Base-by-base conservation (phyloP, 1,140 invertebrate genomes). In the Calephelis nemesis region DNA sequence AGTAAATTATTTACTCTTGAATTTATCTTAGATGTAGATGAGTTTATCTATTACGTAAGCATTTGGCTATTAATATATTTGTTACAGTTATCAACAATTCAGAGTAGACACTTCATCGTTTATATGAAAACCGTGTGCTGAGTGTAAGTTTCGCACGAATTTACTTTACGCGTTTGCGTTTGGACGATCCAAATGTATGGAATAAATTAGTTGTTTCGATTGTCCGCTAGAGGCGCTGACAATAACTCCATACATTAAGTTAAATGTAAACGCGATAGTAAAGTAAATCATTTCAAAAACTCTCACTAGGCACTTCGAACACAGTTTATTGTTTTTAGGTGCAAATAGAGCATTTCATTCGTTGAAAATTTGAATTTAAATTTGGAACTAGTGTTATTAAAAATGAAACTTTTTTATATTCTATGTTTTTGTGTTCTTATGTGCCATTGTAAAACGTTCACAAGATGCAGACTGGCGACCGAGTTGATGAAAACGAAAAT, bases 401-500 rank as follows among this genome's bases (percentile, higher is more conserved):
- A 39, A 39, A 58, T 58, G 54, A 58, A 58, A 58, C 54, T 58
- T 30, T 11, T 45, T 19, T 30, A 47, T 10, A 39, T 73, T 47
- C 7, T 74, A 9, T 19, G 68, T 42, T 63, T 68, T 42, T 47
- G 66, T 68, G 48, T 71, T 9, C 6, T 50, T n/a, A 39, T 12
- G 19, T 58, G 72, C 54, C 66, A 74, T 10, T n/a, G 47, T 13
- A 74, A 69, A 68, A 19, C 30, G 11, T 74, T 74, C 47, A 71
- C 72, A 11, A 66, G 72, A 66, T 74, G 72, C 30, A 64, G 69
- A 15, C 45, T 74, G 30, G 72, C 72, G 0, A 63, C 66, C 7
- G 72, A 71, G 8, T 58, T 74, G 19, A 47, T 65, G 8, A 74
- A 74, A 47, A 74, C 67, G 12, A 74, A 68, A 15, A 13, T 65